phyloP scores from a whole-genome alignment of 1,140 invertebrate species.

The Adelges cooleyi region DNA sequence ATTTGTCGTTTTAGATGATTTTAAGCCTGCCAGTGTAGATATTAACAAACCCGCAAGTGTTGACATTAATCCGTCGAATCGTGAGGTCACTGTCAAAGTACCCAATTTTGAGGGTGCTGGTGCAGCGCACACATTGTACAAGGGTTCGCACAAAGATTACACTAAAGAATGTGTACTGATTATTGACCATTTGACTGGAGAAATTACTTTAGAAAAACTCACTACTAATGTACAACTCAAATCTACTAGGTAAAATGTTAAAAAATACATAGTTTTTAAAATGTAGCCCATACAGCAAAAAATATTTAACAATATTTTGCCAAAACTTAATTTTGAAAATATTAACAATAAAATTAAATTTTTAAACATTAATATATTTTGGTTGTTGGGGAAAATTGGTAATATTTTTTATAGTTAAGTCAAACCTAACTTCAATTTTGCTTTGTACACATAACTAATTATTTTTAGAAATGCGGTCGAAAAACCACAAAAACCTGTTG shows the following conservation, averaged over 20 bases:
- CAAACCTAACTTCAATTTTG: no score
- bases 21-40: constrained; percentile 93
- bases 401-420: no score
- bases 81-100: constrained; percentile 78
- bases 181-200: constrained; percentile 79
- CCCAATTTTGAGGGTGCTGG: constrained; percentile 86
- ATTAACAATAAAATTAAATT: no score
- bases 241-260: constrained; percentile 72
- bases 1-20: constrained; percentile 67
- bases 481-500: constrained; percentile 22
- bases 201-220: constrained; percentile 83
- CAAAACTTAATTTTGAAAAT: no score
- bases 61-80: constrained; percentile 71
- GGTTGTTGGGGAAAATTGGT: no score
- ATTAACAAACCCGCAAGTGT: constrained; percentile 77
- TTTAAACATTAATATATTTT: no score
- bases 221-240: constrained; percentile 85
- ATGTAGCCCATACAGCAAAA: no score
- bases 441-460: no score
- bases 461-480: constrained; percentile 17
- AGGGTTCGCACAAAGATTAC: constrained; percentile 80
- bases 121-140: constrained; percentile 80
- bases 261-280: no score
- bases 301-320: no score
- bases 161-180: constrained; percentile 91